These are phyloP conservation scores for Limenitis camilla DNA, from an alignment of 2,888 invertebrate species.

Conservation along the genomic window DNA sequence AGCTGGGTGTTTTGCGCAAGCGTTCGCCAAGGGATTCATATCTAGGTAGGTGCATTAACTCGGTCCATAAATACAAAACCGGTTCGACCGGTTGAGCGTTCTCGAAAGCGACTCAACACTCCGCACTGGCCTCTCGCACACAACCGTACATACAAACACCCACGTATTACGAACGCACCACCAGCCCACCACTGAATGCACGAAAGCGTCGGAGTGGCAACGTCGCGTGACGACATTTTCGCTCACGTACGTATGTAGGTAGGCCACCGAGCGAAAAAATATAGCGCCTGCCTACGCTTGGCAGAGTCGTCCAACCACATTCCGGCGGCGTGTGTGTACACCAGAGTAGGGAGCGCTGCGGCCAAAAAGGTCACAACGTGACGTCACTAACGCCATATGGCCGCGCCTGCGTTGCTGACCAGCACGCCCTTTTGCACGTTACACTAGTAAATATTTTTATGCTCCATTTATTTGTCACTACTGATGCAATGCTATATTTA, in stretches of 20 bases:
- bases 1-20: constrained; percentile 63
- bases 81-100: constrained; percentile 63
- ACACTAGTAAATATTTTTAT: constrained; percentile 41
- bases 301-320: constrained; percentile 70
- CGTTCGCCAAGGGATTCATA: constrained; percentile 60
- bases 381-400: constrained; percentile 67
- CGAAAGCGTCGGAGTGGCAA: constrained; percentile 66
- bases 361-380: constrained; percentile 71
- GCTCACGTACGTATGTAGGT: constrained; percentile 72
- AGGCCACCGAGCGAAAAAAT: constrained; percentile 68
- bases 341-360: constrained; percentile 49
- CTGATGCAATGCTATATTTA: constrained; percentile 22
- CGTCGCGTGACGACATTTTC: constrained; percentile 77
- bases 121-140: constrained; percentile 25
- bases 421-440: constrained; percentile 47
- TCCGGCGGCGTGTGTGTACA: constrained; percentile 65
- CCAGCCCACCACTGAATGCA: constrained; percentile 62
- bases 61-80: constrained; percentile 72
- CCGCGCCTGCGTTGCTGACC: constrained; percentile 46
- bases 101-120: constrained; percentile 68
- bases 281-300: constrained; percentile 71
- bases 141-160: constrained; percentile 42
- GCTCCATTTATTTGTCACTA: constrained; percentile 29
- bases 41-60: constrained; percentile 70
- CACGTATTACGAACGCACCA: constrained; percentile 60